Evolutionary conservation across 2,888 invertebrate species (phyloP), one percentile per base, ranked within the genome.

Genomic region (Argynnis bischoffii): DNA sequence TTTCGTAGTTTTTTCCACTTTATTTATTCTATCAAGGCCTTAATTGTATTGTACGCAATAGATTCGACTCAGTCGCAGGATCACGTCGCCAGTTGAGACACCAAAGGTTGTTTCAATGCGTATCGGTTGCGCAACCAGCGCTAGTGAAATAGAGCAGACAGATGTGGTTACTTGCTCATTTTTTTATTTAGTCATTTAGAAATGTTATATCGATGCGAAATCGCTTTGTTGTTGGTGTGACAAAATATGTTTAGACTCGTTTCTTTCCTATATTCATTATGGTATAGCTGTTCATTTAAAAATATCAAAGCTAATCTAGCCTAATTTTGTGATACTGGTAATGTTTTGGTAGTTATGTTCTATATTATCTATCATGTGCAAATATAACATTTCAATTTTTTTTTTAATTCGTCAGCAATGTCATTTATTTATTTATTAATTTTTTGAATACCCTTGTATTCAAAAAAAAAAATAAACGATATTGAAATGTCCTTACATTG

Each of bases 41-140:
- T 48, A 59, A 72, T 69, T 69, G 69, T 74, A 71, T 72, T 65
- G 67, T 72, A 80, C 79, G 83, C 82, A 85, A 82, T 69, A 70
- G 65, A 63, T 81, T 76, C 73, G 75, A 77, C 70, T 80, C 77
- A 78, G 77, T 51, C 70, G 73, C 80, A 81, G 83, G 83, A 84
- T 81, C 83, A 83, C 82, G 83, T 84, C 80, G 80, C 72, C 66
- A 57, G 77, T 81, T 81, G 82, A 81, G 83, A 80, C 82, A 85
- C 80, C 75, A 83, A 81, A 85, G 83, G 83, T 83, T 80, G 78
- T 71, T 71, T 71, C 71, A 80, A 79, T 83, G 82, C 85, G 83
- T 84, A 72, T 64, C 64, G 50, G 71, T 82, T 81, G 72, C 80
- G 75, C 76, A 84, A 84, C 72, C 69, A 59, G 35, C 11, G 11